Conservation (phyloP, 2,113 vertebrate genomes). For the Dasypus novemcinctus region DNA sequence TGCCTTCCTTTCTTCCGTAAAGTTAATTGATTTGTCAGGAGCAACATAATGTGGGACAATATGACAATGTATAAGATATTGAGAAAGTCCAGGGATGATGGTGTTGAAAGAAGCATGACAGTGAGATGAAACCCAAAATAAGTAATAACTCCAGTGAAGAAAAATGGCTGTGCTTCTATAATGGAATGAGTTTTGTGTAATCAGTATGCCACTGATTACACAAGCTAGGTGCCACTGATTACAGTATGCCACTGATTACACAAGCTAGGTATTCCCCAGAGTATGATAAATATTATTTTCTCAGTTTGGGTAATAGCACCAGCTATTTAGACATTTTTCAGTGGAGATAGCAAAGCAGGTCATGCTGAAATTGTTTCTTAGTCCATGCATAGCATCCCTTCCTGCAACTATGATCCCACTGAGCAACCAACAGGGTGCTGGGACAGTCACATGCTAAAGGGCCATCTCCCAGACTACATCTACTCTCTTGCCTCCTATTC, state of each 20-base stretch:
- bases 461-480: too few species aligned
- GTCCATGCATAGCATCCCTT: background rate
- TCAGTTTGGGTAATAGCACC: background rate
- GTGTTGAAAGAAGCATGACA: background rate
- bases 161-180: background rate
- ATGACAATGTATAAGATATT: background rate
- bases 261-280: background rate
- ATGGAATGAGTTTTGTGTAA: background rate
- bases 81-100: background rate
- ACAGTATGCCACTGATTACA: too few species aligned
- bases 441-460: too few species aligned
- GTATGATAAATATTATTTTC: background rate
- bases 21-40: background rate
- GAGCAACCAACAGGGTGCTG: background rate
- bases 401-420: background rate
- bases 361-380: background rate
- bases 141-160: background rate
- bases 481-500: too few species aligned
- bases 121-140: background rate
- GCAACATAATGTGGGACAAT: background rate
- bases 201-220: background rate
- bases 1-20: background rate
- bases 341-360: background rate
- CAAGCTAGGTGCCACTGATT: too few species aligned
- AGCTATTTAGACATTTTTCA: background rate